Evolutionary conservation across 2,797 vertebrate species (phyloP), one percentile per base, ranked within the genome.

Genomic region (Nyctibius grandis): DNA sequence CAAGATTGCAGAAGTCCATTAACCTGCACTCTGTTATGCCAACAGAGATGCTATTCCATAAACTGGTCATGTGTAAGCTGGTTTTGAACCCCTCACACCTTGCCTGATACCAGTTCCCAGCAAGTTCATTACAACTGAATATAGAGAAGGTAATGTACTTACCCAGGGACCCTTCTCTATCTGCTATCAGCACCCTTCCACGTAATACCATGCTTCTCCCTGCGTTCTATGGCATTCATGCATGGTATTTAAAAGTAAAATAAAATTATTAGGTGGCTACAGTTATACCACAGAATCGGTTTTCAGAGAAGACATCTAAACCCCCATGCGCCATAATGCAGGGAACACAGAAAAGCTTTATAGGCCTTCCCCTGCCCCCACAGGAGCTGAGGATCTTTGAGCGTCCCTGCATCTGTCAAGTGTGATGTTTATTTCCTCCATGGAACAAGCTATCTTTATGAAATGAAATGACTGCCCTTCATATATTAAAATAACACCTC

Each of bases 401-500:
- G 96, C 50, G 86, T 97, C 97, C 93, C 92, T 93, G 93, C 94
- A 97, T 97, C 97, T 97, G 97, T 98, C 97, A 97, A 97, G 89
- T 91, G 94, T 4, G 60, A 97, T 97, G 97, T 97, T 97, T 98
- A 95, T 97, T 96, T 95, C 96, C 93, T 92, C 93, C 11, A 7
- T 75, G 78, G 96, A 97, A 98, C 97, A 98, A 97, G 96, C 96
- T 98, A 98, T 98, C 98, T 96, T 98, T 98, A 98, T 98, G 96
- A 97, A 97, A 97, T 85, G 75, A 97, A 98, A 97, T 89, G 91
- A 97, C 96, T 96, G 96, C 97, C 96, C 96, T 97, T 96, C 97
- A 97, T 97, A 97, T 97, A 97, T 97, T 98, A 98, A 98, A 98
- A 97, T 98, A 97, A 98, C 97, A 98, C 97, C 97, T 98, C 96